Evolutionary conservation across 2,888 invertebrate species (phyloP), one percentile per base, ranked within the genome.

Genomic region (Stramonita haemastoma): DNA sequence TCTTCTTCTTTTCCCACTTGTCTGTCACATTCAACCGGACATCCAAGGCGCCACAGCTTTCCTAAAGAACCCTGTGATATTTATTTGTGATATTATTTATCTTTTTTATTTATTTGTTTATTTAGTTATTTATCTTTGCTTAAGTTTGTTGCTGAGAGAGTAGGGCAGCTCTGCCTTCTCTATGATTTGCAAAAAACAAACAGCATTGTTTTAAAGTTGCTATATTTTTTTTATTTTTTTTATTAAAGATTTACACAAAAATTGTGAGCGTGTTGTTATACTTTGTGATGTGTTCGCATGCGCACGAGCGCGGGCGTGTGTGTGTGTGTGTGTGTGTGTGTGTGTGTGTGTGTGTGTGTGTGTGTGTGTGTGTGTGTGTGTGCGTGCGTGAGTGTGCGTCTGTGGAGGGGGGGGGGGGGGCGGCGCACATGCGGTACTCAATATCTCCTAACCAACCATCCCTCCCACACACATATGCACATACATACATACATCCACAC

Each of bases 281-380:
- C 8, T 46, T 46, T 46, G 46, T 66, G 5, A 22, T 66, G 66
- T 66, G 17, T 66, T 17, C 13, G 5, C 66, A 13, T 13, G 66
- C 66, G 66, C 26, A 13, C 66, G 36, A n/a, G 36, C 46, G 83
- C 32, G 83, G 36, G 36, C 46, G 83, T 46, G 46, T 46, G 46
- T 83, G 83, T 46, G 46, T 83, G 83, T 36, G 83, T 46, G 83
- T 36, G 36, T 46, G 46, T 36, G 46, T 22, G 46, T 83, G 46
- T 83, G 46, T 46, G 83, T 46, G 83, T 26, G 83, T 46, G 36
- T 26, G 83, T 19, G 83, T 83, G 46, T 26, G 83, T 46, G 83
- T 83, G 26, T 46, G 83, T 83, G 34, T 79, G 79, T 34, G 34
- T 79, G 79, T 34, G 79, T 34, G 79, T 8, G 79, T 79, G 79